phyloP scores from a whole-genome alignment of 92 coral and sea anemone species.

The Palythoa grandiflora region DNA sequence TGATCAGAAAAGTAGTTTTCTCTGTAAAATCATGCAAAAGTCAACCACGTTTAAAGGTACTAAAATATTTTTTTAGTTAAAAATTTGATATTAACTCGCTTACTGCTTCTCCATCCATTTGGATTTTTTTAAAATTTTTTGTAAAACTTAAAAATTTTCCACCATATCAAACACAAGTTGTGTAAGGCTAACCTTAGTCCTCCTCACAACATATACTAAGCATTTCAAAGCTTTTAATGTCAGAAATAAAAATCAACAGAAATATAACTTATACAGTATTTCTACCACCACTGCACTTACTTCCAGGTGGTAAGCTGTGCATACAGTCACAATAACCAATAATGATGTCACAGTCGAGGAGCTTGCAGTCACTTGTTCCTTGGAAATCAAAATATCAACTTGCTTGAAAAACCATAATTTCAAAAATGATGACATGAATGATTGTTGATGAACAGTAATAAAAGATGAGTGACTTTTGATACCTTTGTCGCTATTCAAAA shows the following conservation, averaged over 20 bases:
- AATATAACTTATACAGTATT: background rate
- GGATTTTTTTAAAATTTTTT: too few species aligned
- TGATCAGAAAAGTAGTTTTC: too few species aligned
- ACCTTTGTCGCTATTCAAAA: slow-evolving; percentile 16
- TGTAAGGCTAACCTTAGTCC: too few species aligned
- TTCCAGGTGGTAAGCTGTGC: slow-evolving; percentile 84
- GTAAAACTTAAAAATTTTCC: too few species aligned
- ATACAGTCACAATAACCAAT: slow-evolving; percentile 86
- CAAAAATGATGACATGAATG: background rate
- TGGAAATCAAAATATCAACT: background rate
- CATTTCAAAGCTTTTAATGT: too few species aligned
- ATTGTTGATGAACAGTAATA: background rate
- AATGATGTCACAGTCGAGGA: slow-evolving; percentile 75
- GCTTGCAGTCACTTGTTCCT: slow-evolving; percentile 31
- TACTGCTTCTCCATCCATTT: too few species aligned
- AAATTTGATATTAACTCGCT: too few species aligned
- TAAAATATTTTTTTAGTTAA: too few species aligned
- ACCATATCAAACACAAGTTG: too few species aligned
- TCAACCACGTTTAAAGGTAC: too few species aligned
- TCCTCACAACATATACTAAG: too few species aligned
- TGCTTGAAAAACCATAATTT: background rate
- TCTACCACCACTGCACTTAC: slow-evolving; percentile 44
- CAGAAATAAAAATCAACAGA: background rate
- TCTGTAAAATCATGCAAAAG: too few species aligned
- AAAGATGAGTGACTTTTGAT: background rate